These are phyloP conservation scores for Lagocephalus sceleratus DNA, from an alignment of 2,797 vertebrate species.

Conservation along the genomic window DNA sequence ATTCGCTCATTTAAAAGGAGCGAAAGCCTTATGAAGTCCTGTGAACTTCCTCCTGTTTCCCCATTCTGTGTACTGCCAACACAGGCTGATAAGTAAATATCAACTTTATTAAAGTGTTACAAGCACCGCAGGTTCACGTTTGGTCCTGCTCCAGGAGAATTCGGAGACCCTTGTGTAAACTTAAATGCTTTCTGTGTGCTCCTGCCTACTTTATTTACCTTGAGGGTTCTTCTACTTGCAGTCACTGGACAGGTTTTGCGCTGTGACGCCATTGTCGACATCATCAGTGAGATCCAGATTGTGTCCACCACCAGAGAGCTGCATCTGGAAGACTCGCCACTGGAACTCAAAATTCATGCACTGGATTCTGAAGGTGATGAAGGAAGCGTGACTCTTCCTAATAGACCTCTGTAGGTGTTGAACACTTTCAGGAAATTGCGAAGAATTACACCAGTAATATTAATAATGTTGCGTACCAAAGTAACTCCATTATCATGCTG, in stretches of 20 bases:
- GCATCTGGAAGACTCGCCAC: slow-evolving; percentile 92
- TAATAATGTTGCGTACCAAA: not conserved
- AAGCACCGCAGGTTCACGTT: not conserved
- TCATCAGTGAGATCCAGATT: slow-evolving; percentile 87
- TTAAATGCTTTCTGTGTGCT: no score
- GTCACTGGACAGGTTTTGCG: slow-evolving; percentile 92
- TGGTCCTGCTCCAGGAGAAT: no score
- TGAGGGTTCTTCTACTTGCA: slow-evolving; percentile 44
- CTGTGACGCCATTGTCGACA: slow-evolving; percentile 92
- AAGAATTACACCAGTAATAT: not conserved
- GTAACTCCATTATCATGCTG: slow-evolving; percentile 6
- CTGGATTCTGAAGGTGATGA: slow-evolving; percentile 90
- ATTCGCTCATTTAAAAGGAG: not conserved
- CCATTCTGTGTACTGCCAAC: no score
- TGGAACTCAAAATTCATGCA: slow-evolving; percentile 89
- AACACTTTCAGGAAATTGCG: not conserved
- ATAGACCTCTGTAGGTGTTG: slow-evolving; percentile 4
- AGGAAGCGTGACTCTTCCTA: not conserved
- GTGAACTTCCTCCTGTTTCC: no score
- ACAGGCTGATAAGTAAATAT: no score
- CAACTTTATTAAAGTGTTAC: no score
- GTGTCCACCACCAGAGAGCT: slow-evolving; percentile 95
- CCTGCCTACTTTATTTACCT: not conserved
- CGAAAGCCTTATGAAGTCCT: no score
- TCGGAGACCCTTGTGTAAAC: no score